Conservation (phyloP, 2,888 invertebrate species). For the Dascillus cervinus region DNA sequence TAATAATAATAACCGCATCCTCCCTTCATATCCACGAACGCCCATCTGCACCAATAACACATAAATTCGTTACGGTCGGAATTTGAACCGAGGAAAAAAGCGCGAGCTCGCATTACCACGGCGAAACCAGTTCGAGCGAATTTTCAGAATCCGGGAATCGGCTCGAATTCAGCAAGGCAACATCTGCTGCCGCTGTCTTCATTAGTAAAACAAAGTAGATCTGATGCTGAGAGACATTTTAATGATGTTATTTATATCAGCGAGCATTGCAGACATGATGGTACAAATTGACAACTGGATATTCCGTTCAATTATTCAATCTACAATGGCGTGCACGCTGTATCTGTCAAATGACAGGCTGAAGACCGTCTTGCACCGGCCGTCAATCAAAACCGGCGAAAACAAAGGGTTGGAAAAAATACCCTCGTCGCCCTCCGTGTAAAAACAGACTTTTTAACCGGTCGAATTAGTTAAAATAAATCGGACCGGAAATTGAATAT, state of each 20-base stretch:
- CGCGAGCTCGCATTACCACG: too few relatives aligned
- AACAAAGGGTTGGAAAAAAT: slow-evolving; percentile 16
- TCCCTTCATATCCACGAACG: too few relatives aligned
- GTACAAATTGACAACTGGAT: slow-evolving; percentile 34
- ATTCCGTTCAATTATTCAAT: slow-evolving; percentile 33
- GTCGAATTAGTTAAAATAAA: too few relatives aligned
- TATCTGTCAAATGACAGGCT: slow-evolving; percentile 17
- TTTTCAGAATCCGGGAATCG: slow-evolving; percentile 14
- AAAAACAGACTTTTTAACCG: too few relatives aligned
- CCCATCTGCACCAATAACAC: too few relatives aligned
- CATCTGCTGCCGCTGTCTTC: slow-evolving; percentile 31
- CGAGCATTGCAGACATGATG: slow-evolving; percentile 27
- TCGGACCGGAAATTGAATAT: too few relatives aligned
- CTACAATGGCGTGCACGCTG: slow-evolving; percentile 17
- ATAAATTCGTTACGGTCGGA: too few relatives aligned
- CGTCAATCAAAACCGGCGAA: slow-evolving; percentile 19
- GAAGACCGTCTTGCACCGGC: slow-evolving; percentile 15
- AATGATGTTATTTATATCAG: slow-evolving; percentile 36
- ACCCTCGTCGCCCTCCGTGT: too few relatives aligned
- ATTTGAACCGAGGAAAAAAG: too few relatives aligned
- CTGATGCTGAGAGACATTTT: slow-evolving; percentile 30
- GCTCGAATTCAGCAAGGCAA: slow-evolving; percentile 17
- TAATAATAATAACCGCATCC: too few relatives aligned
- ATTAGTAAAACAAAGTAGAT: slow-evolving; percentile 31
- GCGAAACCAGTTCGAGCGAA: slow-evolving; percentile 13